Evolutionary conservation across 1,140 invertebrate genomes (phyloP).

Genomic region (Adoxophyes honmai): DNA sequence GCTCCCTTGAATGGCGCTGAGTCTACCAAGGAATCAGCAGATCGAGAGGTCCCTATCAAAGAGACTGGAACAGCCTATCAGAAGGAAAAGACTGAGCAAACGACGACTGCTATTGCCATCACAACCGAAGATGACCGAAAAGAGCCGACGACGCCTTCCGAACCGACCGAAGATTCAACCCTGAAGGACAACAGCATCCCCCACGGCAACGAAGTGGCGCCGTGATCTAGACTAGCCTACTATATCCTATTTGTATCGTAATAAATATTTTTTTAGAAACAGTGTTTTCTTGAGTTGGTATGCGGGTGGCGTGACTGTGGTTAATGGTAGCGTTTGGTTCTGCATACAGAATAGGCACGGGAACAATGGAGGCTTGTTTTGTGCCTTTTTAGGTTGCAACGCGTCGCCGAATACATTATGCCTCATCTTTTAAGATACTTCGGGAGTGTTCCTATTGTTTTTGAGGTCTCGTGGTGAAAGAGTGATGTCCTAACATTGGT

Average conservation of each 20-base stretch:
- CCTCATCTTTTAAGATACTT: neutral
- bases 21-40: slow-evolving; percentile 22
- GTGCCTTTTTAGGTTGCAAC: neutral
- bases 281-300: slow-evolving; percentile 11
- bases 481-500: too few relatives aligned
- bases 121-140: slow-evolving; percentile 16
- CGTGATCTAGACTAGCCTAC: slow-evolving; percentile 17
- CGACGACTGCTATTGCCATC: slow-evolving; percentile 21
- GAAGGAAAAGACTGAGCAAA: slow-evolving; percentile 26
- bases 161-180: slow-evolving; percentile 51
- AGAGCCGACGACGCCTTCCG: slow-evolving; percentile 36
- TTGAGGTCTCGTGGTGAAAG: too few relatives aligned
- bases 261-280: slow-evolving; percentile 13
- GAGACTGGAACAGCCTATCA: slow-evolving; percentile 43
- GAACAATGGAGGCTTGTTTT: slow-evolving; percentile 12
- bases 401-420: slow-evolving; percentile 6
- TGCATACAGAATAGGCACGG: slow-evolving; percentile 2
- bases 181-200: slow-evolving; percentile 55
- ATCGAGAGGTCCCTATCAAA: slow-evolving; percentile 52
- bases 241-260: slow-evolving; percentile 15
- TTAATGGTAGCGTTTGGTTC: slow-evolving; percentile 1
- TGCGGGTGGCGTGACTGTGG: slow-evolving; percentile 6
- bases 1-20: slow-evolving; percentile 39
- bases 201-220: slow-evolving; percentile 51
- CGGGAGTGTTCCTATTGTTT: too few relatives aligned